Evolutionary conservation across 2,888 invertebrate genomes (phyloP).

Genomic region (Coecobrya sp.): DNA sequence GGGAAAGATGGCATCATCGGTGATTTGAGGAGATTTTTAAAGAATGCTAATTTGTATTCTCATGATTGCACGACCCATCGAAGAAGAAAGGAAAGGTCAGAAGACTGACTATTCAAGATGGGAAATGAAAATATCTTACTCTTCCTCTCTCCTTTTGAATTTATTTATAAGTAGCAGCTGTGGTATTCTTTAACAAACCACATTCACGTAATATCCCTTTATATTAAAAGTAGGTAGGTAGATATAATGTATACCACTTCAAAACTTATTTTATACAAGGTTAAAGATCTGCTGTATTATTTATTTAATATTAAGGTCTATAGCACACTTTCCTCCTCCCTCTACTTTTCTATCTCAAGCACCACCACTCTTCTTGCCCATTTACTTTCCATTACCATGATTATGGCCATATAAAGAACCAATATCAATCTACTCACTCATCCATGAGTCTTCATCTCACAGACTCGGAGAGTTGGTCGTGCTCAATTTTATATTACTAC

Average conservation of each 20-base stretch:
- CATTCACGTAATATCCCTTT: too few species aligned
- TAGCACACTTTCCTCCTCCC: neutral
- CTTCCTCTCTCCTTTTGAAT: neutral
- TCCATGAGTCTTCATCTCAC: slow-evolving; percentile 46
- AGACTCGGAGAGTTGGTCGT: neutral
- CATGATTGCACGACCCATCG: slow-evolving; percentile 21
- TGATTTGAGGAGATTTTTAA: neutral
- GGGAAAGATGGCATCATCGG: neutral
- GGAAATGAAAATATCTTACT: slow-evolving; percentile 24
- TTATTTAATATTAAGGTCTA: neutral
- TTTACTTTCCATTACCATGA: slow-evolving; percentile 48
- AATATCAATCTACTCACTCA: slow-evolving; percentile 63
- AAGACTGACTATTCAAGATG: neutral
- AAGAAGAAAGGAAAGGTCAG: slow-evolving; percentile 51
- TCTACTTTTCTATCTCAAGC: neutral
- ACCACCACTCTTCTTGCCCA: neutral
- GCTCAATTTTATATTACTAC: neutral
- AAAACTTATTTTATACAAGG: neutral
- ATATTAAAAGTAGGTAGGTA: too few species aligned
- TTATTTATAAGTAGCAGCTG: neutral
- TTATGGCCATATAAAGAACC: slow-evolving; percentile 56
- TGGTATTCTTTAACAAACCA: neutral
- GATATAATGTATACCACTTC: too few species aligned
- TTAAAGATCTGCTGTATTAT: neutral
- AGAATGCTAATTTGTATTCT: slow-evolving; percentile 49